Conservation (phyloP, 2,113 vertebrate species). For the Mastomys coucha region DNA sequence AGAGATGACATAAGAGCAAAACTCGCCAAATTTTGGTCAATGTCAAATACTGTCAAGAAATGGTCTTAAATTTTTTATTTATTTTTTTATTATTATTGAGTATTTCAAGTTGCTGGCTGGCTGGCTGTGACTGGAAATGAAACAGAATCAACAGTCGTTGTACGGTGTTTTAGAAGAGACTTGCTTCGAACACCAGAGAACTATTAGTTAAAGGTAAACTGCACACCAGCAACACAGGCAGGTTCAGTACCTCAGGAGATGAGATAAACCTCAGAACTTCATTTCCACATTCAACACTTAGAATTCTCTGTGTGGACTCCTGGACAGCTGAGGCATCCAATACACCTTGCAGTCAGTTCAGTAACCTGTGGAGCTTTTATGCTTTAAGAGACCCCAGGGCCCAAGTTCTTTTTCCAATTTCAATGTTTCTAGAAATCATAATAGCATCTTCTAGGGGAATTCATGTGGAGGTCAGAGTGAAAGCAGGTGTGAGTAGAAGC, state of each 20-base stretch:
- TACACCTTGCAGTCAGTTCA: background rate
- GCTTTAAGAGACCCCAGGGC: background rate
- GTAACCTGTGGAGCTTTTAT: background rate
- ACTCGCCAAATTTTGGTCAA: background rate
- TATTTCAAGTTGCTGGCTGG: background rate
- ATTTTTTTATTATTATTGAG: background rate
- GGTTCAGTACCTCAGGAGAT: background rate
- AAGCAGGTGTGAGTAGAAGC: no score
- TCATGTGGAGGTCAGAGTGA: no score
- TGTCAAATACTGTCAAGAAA: background rate
- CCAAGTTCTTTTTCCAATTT: slow-evolving; percentile 3
- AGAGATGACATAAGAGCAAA: background rate
- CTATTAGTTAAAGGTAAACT: slow-evolving; percentile 11
- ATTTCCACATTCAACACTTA: slow-evolving; percentile 32
- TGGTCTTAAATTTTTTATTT: background rate
- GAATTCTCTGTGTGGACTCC: background rate
- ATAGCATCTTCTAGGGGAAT: background rate
- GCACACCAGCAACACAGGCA: background rate
- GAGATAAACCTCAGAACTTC: background rate
- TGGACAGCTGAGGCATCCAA: background rate
- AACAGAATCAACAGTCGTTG: slow-evolving; percentile 1
- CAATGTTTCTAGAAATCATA: background rate
- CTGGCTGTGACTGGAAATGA: background rate
- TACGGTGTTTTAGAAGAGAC: background rate
- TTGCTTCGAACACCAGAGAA: slow-evolving; percentile 40